Percentiles rank a stretch among this genome's conserved stretches.
Conservation (phyloP, 2,113 vertebrate species). For the Dinomys branickii region DNA sequence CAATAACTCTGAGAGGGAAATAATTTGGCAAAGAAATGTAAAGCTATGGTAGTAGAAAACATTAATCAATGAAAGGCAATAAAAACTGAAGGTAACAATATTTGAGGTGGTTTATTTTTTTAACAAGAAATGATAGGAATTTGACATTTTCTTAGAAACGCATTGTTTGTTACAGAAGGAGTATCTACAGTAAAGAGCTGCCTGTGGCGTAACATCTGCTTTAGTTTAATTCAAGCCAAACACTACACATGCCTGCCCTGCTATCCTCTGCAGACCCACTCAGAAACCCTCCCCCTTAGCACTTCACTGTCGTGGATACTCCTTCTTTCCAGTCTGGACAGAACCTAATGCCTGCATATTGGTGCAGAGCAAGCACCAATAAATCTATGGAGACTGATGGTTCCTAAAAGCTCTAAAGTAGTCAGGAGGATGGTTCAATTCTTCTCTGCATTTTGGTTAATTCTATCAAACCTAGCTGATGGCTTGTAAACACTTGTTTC, state of each 20-base stretch:
- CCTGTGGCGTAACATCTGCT: not conserved
- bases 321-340: not conserved
- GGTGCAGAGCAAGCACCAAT: not conserved
- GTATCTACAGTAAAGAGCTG: not conserved
- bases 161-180: not conserved
- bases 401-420: not conserved
- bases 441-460: not conserved
- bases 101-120: not conserved
- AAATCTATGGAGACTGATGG: not conserved
- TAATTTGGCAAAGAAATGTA: slow-evolving; percentile 40
- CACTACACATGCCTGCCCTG: not conserved
- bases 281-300: not conserved
- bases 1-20: slow-evolving; percentile 1
- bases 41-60: slow-evolving; percentile 4
- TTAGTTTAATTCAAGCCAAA: not conserved
- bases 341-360: not conserved
- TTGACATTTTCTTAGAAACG: slow-evolving; percentile 36
- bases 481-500: not conserved
- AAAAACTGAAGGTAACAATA: slow-evolving; percentile 14
- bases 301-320: not conserved
- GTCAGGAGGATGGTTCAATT: not conserved
- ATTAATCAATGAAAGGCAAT: slow-evolving; percentile 9
- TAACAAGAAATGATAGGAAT: not conserved
- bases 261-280: not conserved
- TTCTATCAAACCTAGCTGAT: not conserved